Evolutionary conservation across 2,888 invertebrate genomes (phyloP), one percentile per base, ranked within the genome.

Genomic region (Sericinus montela): DNA sequence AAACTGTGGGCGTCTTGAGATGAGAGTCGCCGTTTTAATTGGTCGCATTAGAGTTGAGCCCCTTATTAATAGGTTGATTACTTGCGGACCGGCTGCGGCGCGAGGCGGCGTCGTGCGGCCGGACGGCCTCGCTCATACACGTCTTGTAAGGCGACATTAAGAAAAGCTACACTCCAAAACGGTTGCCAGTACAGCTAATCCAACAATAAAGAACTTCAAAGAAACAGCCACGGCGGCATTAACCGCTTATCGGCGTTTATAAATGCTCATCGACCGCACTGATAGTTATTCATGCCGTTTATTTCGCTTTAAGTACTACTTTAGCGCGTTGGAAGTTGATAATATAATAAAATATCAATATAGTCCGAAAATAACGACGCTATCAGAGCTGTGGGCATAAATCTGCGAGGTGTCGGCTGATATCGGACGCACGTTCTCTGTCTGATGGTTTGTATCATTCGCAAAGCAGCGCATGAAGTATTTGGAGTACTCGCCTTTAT

Each of bases 51-150:
- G 70, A 69, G 72, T 69, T 80, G 73, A 88, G 75, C 88, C 73
- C 75, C 75, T 77, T 87, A 88, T 87, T 85, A 88, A 88, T 88
- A 83, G 87, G 83, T 81, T 81, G 87, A 85, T 88, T 87, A 85
- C 75, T 79, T 75, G 80, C 75, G 80, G 83, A 75, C 72, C 74
- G 72, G 55, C 52, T 52, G 54, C 48, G 48, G 54, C 48, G 48
- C 51, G 52, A 45, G 46, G 59, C 55, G 62, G 59, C 57, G 54
- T 50, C 54, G 52, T 58, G 57, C 57, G 59, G 62, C 56, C 52
- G 56, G 54, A 52, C 55, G 54, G 58, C 58, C 47, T 5, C 44
- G 58, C 58, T 47, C 45, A 35, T 51, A 52, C 57, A 55, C 59
- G 56, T 57, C 58, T 70, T 74, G 73, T 67, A 67, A 71, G 72